Conservation (phyloP, 2,797 vertebrate genomes). For the Fratercula arctica region DNA sequence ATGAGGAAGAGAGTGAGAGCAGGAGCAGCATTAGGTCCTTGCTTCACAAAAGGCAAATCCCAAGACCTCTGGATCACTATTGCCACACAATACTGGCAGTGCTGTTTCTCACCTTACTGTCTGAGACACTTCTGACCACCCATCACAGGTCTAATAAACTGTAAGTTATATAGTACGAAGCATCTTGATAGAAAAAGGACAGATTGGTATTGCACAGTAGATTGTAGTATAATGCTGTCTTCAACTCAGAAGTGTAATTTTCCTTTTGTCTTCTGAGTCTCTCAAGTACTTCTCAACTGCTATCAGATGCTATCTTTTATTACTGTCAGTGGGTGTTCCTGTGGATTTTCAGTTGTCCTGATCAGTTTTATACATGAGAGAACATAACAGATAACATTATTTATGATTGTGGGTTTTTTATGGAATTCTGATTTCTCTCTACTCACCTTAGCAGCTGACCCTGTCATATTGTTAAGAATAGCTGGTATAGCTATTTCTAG, state of each 20-base stretch:
- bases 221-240: rapidly evolving
- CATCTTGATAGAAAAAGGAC: background rate
- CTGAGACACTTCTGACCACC: conserved; percentile 24
- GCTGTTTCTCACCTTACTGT: conserved; percentile 23
- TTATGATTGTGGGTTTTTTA: background rate
- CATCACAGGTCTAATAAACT: background rate
- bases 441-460: conserved; percentile 31
- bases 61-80: background rate
- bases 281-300: background rate
- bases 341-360: background rate
- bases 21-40: conserved; percentile 50
- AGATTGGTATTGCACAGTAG: background rate
- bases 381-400: background rate
- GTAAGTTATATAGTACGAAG: background rate
- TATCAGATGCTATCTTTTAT: background rate
- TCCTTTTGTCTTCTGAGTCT: background rate
- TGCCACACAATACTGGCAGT: background rate
- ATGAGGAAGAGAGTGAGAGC: conserved; percentile 50
- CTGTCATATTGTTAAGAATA: conserved; percentile 56
- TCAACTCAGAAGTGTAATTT: background rate
- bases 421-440: background rate
- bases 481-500: background rate
- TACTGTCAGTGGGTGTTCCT: background rate
- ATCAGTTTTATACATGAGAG: background rate
- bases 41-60: conserved; percentile 26